Conservation (phyloP, 2,797 vertebrate genomes). For the Sphaeramia orbicularis region DNA sequence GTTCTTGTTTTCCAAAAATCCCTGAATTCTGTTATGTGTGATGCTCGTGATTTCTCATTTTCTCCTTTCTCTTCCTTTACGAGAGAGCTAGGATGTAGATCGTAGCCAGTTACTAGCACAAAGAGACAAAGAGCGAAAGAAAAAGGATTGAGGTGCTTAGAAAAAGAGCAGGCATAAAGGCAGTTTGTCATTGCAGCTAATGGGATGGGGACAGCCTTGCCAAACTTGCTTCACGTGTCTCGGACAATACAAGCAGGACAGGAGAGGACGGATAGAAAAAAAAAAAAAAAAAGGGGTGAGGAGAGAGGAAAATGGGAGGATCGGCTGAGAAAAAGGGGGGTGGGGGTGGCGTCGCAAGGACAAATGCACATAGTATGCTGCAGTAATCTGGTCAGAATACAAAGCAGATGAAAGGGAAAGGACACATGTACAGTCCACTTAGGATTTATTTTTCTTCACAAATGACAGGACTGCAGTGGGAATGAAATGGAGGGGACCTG, state of each 20-base stretch:
- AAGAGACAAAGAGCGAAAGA: constrained; percentile 30
- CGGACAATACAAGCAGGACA: constrained; percentile 38
- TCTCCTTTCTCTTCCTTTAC: constrained; percentile 22
- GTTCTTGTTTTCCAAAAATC: neutral
- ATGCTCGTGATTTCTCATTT: constrained; percentile 38
- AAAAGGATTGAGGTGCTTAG: constrained; percentile 24
- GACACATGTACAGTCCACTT: constrained; percentile 46
- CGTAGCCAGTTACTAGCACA: constrained; percentile 25
- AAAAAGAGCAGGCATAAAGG: constrained; percentile 23
- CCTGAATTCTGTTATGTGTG: neutral
- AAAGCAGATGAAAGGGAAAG: constrained; percentile 57
- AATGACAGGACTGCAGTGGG: constrained; percentile 59
- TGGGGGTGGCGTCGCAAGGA: constrained; percentile 67
- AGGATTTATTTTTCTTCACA: constrained; percentile 43
- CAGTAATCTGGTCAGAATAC: constrained; percentile 76
- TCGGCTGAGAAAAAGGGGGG: constrained; percentile 6
- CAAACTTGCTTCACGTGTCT: constrained; percentile 39
- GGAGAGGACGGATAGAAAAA: constrained; percentile 38
- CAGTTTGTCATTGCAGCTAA: constrained; percentile 28
- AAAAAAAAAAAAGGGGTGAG: constrained; percentile 19
- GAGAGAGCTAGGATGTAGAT: constrained; percentile 42
- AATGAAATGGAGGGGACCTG: constrained; percentile 55
- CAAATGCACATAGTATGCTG: constrained; percentile 70
- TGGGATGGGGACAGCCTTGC: constrained; percentile 29
- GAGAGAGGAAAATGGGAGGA: constrained; percentile 17